Evolutionary conservation across 2,797 vertebrate species (phyloP).

Genomic region (Notamacropus eugenii): DNA sequence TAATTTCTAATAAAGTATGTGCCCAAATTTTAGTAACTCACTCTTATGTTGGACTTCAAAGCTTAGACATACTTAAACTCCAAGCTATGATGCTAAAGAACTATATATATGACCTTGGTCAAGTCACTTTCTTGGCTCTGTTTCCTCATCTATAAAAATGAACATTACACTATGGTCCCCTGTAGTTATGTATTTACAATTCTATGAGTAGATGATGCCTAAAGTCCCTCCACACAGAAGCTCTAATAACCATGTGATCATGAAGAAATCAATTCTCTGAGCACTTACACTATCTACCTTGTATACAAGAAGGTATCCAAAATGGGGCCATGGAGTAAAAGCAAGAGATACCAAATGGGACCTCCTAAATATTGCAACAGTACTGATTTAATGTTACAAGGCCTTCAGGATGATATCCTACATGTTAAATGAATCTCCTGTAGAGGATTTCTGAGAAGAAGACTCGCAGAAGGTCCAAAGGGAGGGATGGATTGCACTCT

Average conservation of each 20-base stretch:
- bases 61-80: background rate
- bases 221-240: background rate
- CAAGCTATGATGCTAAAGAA: background rate
- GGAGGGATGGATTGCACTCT: background rate
- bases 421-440: background rate
- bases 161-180: background rate
- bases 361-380: background rate
- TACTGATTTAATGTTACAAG: background rate
- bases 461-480: background rate
- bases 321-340: background rate
- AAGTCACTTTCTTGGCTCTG: background rate
- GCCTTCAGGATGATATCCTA: background rate
- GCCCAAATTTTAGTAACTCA: background rate
- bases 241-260: background rate
- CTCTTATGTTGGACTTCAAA: background rate
- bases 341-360: background rate
- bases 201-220: background rate
- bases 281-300: too few species aligned
- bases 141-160: background rate
- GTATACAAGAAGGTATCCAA: background rate
- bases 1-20: background rate
- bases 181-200: background rate
- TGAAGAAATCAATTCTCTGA: background rate
- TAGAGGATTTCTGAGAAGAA: background rate
- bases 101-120: background rate